Evolutionary conservation across 2,888 invertebrate genomes (phyloP).

Genomic region (Penaeus monodon): DNA sequence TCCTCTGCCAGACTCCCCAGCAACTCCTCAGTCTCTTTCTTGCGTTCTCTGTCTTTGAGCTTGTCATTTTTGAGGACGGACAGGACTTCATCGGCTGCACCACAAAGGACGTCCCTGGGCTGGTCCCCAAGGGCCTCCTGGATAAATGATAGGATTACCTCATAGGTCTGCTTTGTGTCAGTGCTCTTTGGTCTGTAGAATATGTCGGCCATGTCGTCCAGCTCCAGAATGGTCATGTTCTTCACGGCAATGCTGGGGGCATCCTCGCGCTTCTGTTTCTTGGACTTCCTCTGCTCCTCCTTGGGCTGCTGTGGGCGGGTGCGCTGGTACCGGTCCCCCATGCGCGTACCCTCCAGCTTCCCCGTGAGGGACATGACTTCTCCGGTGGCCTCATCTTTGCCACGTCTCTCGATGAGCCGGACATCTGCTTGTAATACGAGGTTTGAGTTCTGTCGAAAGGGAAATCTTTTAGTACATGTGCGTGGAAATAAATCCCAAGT

Average conservation of each 20-base stretch:
- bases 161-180: slow-evolving; percentile 97
- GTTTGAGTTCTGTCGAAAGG: slow-evolving; percentile 89
- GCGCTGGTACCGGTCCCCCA: slow-evolving; percentile 96
- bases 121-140: slow-evolving; percentile 97
- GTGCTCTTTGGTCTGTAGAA: slow-evolving; percentile 96
- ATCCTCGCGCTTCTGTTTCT: slow-evolving; percentile 62
- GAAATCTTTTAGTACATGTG: not conserved
- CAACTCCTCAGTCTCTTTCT: slow-evolving; percentile 89
- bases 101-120: slow-evolving; percentile 95
- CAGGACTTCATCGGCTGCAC: slow-evolving; percentile 98
- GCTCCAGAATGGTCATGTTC: slow-evolving; percentile 57
- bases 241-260: slow-evolving; percentile 53
- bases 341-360: slow-evolving; percentile 88
- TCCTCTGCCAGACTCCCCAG: slow-evolving; percentile 88
- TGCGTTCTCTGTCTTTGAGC: slow-evolving; percentile 92
- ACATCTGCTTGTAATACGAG: slow-evolving; percentile 99
- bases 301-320: slow-evolving; percentile 89
- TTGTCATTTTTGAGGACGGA: slow-evolving; percentile 95
- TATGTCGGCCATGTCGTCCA: slow-evolving; percentile 72
- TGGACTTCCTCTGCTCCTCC: slow-evolving; percentile 55
- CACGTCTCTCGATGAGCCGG: slow-evolving; percentile 93
- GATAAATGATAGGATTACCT: slow-evolving; percentile 93
- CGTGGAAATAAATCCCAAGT: not conserved
- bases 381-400: slow-evolving; percentile 98
- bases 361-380: slow-evolving; percentile 97